Conservation (phyloP, 2,888 invertebrate species). For the Diaprepes abbreviatus region DNA sequence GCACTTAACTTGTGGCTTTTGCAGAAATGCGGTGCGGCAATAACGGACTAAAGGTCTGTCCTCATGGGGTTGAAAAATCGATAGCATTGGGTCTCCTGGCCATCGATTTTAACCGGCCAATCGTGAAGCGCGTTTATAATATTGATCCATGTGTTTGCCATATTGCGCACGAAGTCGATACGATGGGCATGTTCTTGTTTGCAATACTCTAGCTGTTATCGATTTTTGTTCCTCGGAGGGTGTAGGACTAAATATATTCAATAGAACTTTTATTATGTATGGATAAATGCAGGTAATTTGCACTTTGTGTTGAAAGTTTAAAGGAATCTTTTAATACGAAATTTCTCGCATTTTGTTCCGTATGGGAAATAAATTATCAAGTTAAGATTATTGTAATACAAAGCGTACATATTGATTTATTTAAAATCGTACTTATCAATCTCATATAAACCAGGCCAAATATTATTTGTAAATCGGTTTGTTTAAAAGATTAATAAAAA, state of each 20-base stretch:
- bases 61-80: conserved; percentile 72
- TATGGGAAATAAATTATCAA: too few relatives aligned
- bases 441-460: too few relatives aligned
- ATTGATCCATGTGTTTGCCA: conserved; percentile 73
- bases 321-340: too few relatives aligned
- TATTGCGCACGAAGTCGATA: conserved; percentile 58
- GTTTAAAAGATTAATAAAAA: too few relatives aligned
- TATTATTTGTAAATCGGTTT: too few relatives aligned
- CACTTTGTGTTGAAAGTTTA: too few relatives aligned
- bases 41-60: conserved; percentile 28
- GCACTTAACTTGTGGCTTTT: conserved; percentile 37
- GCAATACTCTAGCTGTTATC: conserved; percentile 13
- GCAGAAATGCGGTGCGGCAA: conserved; percentile 14
- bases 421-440: too few relatives aligned
- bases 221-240: conserved; percentile 10
- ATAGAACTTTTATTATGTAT: not conserved
- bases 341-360: too few relatives aligned
- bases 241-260: not conserved
- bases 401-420: too few relatives aligned
- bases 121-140: conserved; percentile 84
- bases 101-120: conserved; percentile 80
- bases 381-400: too few relatives aligned
- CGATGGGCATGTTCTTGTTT: conserved; percentile 28
- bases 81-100: conserved; percentile 77
- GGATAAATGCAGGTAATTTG: conserved; percentile 1